Conservation (phyloP, 2,888 invertebrate genomes). For the Mylabris sibirica region DNA sequence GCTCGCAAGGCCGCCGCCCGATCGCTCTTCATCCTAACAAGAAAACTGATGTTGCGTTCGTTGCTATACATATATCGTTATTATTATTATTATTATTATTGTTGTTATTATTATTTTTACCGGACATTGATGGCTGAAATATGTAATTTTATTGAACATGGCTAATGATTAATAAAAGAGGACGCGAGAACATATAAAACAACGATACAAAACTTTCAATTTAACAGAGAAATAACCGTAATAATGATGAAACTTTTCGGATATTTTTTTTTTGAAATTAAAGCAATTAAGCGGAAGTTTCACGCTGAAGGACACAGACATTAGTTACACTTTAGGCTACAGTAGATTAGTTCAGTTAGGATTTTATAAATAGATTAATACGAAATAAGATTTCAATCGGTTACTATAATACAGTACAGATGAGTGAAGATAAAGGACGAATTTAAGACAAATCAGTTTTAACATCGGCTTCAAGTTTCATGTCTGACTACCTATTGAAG, state of each 20-base stretch:
- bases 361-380: neutral
- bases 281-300: neutral
- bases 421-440: conserved; percentile 7
- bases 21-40: conserved; percentile 38
- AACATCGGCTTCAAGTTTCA: neutral
- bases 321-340: conserved; percentile 1
- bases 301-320: neutral
- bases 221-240: conserved; percentile 7
- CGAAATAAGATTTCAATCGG: neutral
- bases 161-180: neutral
- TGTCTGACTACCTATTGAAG: neutral
- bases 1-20: conserved; percentile 51
- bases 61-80: conserved; percentile 31
- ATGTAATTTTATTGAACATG: conserved; percentile 16
- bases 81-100: conserved; percentile 21
- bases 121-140: conserved; percentile 30
- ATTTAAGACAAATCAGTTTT: neutral
- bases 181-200: neutral
- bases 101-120: conserved; percentile 22
- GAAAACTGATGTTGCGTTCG: conserved; percentile 27
- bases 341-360: conserved; percentile 1
- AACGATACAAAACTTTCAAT: neutral
- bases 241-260: neutral
- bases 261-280: neutral
- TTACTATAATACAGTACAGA: neutral